Evolutionary conservation across 1,140 invertebrate genomes (phyloP).

Genomic region (Cyrtorhinus lividipennis): DNA sequence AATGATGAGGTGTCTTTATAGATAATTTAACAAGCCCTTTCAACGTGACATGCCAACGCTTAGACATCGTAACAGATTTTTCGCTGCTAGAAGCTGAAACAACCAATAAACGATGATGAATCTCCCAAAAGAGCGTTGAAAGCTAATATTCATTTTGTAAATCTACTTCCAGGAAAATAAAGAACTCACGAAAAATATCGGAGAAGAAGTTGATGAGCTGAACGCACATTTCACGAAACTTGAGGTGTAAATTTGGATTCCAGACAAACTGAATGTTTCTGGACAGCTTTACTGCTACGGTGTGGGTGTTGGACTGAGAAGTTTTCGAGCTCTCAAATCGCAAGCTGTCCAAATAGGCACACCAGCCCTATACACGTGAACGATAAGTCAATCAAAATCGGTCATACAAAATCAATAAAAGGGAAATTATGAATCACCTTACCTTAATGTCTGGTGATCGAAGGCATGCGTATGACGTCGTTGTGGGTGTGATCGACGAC

Average conservation of each 20-base stretch:
- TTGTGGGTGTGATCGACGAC: slow-evolving; percentile 29
- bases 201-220: slow-evolving; percentile 42
- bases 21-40: slow-evolving; percentile 43
- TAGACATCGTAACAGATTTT: not conserved
- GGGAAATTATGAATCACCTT: no score
- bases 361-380: slow-evolving; percentile 18
- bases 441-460: slow-evolving; percentile 35
- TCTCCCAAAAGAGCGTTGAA: not conserved
- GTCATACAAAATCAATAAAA: no score
- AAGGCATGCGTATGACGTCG: slow-evolving; percentile 33
- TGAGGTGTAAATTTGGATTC: slow-evolving; percentile 58
- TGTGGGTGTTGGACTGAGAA: slow-evolving; percentile 21
- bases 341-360: slow-evolving; percentile 31
- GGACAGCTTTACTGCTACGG: slow-evolving; percentile 41
- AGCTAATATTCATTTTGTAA: not conserved
- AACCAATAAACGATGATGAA: not conserved
- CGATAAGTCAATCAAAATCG: no score
- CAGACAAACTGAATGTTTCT: slow-evolving; percentile 49
- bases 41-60: slow-evolving; percentile 25
- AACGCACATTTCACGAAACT: slow-evolving; percentile 26
- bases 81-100: not conserved
- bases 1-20: slow-evolving; percentile 33
- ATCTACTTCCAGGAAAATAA: no score
- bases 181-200: slow-evolving; percentile 34
- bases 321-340: slow-evolving; percentile 30